phyloP scores from a whole-genome alignment of 1,140 invertebrate species.

The Procambarus clarkii region DNA sequence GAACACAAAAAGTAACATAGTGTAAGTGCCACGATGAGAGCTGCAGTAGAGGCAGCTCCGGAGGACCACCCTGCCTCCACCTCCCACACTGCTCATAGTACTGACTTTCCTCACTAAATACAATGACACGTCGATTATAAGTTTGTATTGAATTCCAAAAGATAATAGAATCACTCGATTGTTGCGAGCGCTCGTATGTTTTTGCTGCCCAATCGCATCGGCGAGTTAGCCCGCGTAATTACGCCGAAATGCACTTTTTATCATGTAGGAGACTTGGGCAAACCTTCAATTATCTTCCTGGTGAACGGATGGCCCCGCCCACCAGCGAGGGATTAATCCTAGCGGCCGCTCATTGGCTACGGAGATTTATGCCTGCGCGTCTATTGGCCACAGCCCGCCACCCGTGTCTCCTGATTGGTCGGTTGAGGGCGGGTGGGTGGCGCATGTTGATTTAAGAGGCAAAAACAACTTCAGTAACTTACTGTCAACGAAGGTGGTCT shows the following conservation, averaged over 20 bases:
- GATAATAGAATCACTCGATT: conserved; percentile 47
- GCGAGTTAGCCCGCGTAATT: conserved; percentile 42
- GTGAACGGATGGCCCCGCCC: conserved; percentile 12
- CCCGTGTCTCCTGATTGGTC: not conserved
- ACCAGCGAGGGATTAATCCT: conserved; percentile 12
- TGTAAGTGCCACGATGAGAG: too few species aligned
- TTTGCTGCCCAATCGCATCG: conserved; percentile 38
- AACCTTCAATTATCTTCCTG: conserved; percentile 41
- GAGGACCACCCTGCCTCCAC: not conserved
- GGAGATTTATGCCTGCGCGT: conserved; percentile 10
- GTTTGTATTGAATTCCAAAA: conserved; percentile 26
- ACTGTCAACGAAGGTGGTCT: conserved; percentile 41
- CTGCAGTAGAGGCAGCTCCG: too few species aligned
- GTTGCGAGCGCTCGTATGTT: not conserved
- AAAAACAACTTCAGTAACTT: conserved; percentile 28
- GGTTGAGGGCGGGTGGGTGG: not conserved
- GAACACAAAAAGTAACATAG: too few species aligned
- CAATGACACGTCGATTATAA: not conserved
- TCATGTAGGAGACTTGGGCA: conserved; percentile 34
- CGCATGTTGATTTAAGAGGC: conserved; percentile 26
- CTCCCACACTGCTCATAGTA: too few species aligned
- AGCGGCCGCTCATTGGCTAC: conserved; percentile 35
- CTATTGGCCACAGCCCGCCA: not conserved
- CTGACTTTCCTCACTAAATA: not conserved
- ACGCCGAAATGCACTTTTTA: conserved; percentile 51